Percentiles rank a stretch among this genome's conserved stretches.
phyloP scores from a whole-genome alignment of 2,113 vertebrate genomes.

The Bucco capensis region DNA sequence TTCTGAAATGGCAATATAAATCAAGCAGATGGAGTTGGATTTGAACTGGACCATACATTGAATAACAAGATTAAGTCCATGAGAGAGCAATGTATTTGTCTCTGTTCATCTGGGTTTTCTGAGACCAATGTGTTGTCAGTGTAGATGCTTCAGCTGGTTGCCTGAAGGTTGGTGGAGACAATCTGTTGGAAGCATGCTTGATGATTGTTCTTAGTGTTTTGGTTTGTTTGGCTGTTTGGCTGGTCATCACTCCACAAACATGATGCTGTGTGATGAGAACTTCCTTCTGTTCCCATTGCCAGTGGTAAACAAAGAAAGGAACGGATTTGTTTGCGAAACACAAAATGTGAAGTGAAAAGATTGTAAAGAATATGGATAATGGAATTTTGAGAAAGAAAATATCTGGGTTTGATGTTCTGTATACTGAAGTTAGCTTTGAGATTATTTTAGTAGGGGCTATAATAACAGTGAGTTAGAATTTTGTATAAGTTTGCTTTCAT shows the following conservation, averaged over 20 bases:
- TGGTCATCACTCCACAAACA: neutral
- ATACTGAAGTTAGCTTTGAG: neutral
- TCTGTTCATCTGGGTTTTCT: neutral
- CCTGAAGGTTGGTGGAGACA: neutral
- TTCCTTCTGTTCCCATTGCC: neutral
- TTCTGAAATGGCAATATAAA: neutral
- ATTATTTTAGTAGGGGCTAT: neutral
- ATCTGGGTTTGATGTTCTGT: neutral
- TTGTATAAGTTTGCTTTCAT: neutral
- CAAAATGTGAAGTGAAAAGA: neutral
- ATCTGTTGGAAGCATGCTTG: accelerated
- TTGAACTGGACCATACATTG: neutral
- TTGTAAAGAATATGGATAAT: neutral
- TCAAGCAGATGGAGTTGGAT: neutral
- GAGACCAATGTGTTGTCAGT: neutral
- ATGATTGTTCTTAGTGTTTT: neutral
- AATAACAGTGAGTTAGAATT: neutral
- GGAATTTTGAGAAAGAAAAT: neutral
- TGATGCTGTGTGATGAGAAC: neutral
- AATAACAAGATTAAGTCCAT: neutral
- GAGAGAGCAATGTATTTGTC: neutral
- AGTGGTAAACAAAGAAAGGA: neutral
- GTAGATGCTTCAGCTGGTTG: neutral
- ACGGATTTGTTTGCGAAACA: neutral
- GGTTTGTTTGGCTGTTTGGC: neutral